Evolutionary conservation across 2,797 vertebrate genomes (phyloP).

Genomic region (Euthynnus affinis): DNA sequence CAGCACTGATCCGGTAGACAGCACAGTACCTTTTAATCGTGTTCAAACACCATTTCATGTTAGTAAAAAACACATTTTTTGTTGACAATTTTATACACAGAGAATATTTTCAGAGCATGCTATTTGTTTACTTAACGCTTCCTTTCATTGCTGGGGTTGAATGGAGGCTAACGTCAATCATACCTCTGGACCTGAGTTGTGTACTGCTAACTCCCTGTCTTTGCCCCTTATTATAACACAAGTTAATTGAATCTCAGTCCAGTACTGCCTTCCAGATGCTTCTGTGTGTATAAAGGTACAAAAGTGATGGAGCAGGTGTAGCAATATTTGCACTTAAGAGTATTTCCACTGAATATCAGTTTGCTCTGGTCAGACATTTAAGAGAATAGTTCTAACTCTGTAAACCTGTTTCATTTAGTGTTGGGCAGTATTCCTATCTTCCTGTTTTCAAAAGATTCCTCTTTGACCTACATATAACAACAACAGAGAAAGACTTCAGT

Average conservation of each 20-base stretch:
- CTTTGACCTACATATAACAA: conserved; percentile 87
- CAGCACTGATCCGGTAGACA: conserved; percentile 59
- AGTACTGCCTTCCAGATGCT: conserved; percentile 80
- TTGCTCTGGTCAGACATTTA: conserved; percentile 84
- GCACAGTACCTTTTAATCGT: conserved; percentile 50
- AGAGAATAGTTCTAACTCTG: conserved; percentile 81
- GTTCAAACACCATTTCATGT: conserved; percentile 65
- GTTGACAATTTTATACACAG: conserved; percentile 62
- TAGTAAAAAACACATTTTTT: conserved; percentile 40
- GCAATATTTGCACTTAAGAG: conserved; percentile 83
- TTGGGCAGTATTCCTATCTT: conserved; percentile 85
- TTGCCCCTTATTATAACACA: conserved; percentile 86
- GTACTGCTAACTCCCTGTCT: conserved; percentile 78
- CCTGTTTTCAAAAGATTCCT: conserved; percentile 87
- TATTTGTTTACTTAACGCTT: conserved; percentile 83
- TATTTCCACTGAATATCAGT: conserved; percentile 84
- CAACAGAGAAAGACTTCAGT: conserved; percentile 75
- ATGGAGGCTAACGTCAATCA: conserved; percentile 83
- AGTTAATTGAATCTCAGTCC: conserved; percentile 89
- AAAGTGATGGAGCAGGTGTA: conserved; percentile 85
- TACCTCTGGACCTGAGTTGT: conserved; percentile 80
- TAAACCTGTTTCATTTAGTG: conserved; percentile 84
- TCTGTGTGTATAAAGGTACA: conserved; percentile 78
- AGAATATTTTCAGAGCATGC: conserved; percentile 72
- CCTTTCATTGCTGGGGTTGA: conserved; percentile 80